Percentiles rank a stretch among this genome's conserved stretches.
These are phyloP conservation scores for Phataginus tricuspis DNA, from an alignment of 2,797 vertebrate genomes.

Conservation along the genomic window DNA sequence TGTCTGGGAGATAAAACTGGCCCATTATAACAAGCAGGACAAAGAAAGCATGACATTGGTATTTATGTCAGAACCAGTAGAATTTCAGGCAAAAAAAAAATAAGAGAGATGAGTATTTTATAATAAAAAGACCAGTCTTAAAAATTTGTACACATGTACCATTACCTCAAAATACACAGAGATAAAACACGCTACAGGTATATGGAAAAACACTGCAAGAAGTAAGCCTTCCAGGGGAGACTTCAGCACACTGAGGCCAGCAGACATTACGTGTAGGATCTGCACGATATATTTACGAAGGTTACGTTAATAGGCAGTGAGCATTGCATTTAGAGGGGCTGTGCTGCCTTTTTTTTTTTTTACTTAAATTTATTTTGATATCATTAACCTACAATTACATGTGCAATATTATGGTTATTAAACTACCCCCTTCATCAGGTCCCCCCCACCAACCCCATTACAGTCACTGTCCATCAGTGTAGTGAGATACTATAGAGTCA, in stretches of 20 bases:
- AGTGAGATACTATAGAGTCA: too few species aligned
- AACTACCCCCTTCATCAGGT: too few species aligned
- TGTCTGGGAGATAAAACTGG: background rate
- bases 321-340: background rate
- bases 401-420: too few species aligned
- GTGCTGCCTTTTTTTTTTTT: too few species aligned
- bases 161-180: background rate
- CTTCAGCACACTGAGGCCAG: background rate
- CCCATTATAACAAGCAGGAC: background rate
- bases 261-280: background rate
- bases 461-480: too few species aligned
- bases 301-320: background rate
- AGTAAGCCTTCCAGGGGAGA: background rate
- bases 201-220: background rate
- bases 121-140: background rate
- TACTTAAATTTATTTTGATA: too few species aligned
- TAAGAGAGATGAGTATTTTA: background rate
- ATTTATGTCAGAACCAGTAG: background rate
- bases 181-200: background rate
- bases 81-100: background rate
- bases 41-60: background rate
- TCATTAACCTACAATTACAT: too few species aligned
- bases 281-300: background rate
- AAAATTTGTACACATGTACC: background rate
- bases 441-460: too few species aligned